Percentiles rank a stretch among this genome's conserved stretches.
Evolutionary conservation across 2,113 vertebrate genomes (phyloP).

Genomic region (Illadopsis cleaveri): DNA sequence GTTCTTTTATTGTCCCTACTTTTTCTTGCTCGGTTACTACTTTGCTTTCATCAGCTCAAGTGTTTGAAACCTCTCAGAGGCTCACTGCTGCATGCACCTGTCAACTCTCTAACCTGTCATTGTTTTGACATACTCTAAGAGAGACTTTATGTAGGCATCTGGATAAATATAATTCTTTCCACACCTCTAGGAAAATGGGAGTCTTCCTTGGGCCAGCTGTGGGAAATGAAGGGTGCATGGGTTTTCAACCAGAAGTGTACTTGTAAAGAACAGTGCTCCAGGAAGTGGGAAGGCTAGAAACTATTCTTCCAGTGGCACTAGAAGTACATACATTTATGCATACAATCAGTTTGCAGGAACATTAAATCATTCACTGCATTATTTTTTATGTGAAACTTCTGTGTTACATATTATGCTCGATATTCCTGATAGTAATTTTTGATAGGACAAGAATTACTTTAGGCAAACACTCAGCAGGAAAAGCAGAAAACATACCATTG

Average conservation of each 20-base stretch:
- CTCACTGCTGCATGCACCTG: background rate
- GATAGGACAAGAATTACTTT: background rate
- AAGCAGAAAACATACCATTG: conserved; percentile 28
- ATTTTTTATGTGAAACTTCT: background rate
- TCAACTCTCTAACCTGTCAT: background rate
- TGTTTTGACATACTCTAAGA: background rate
- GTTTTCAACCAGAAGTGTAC: background rate
- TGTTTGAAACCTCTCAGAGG: background rate
- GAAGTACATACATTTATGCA: background rate
- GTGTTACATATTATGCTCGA: background rate
- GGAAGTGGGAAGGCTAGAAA: background rate
- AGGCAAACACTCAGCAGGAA: background rate
- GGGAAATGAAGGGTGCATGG: background rate
- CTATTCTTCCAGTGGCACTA: background rate
- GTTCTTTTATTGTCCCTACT: background rate
- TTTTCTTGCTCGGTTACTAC: background rate
- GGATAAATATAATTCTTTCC: background rate
- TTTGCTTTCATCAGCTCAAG: background rate
- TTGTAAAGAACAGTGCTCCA: background rate
- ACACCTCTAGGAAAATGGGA: background rate
- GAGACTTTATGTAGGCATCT: background rate
- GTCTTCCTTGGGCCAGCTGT: background rate
- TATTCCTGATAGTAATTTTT: background rate
- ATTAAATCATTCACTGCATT: background rate
- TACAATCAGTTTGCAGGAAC: background rate